A percentile compares a stretch with the other conserved stretches of the same genome.
phyloP scores from a whole-genome alignment of 2,888 invertebrate species.

The Desoria tigrina region DNA sequence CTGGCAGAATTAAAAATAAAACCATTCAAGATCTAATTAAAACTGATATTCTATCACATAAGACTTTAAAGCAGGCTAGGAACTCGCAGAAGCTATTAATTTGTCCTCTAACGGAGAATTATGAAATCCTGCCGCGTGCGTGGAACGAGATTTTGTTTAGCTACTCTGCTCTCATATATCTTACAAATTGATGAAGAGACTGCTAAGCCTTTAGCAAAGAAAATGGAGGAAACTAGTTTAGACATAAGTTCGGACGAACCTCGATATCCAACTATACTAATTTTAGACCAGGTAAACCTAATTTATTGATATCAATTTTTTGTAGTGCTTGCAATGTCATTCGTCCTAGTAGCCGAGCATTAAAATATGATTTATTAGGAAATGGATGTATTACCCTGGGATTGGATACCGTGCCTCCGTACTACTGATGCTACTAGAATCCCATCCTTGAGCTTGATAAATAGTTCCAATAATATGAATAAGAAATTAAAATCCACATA shows the following conservation, averaged over 20 bases:
- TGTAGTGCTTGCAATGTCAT: no score
- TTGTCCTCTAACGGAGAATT: slow-evolving; percentile 50
- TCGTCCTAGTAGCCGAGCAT: no score
- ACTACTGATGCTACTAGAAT: slow-evolving; percentile 72
- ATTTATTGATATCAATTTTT: no score
- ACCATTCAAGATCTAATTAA: slow-evolving; percentile 36
- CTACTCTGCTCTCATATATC: slow-evolving; percentile 27
- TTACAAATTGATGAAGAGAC: slow-evolving; percentile 26
- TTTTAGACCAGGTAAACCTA: slow-evolving; percentile 44
- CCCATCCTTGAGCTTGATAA: slow-evolving; percentile 64
- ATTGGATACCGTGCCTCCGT: slow-evolving; percentile 67
- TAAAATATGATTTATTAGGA: no score
- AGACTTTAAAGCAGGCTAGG: slow-evolving; percentile 27
- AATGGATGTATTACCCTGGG: slow-evolving; percentile 78
- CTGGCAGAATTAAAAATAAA: slow-evolving; percentile 44
- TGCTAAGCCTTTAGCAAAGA: slow-evolving; percentile 20
- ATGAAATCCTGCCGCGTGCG: slow-evolving; percentile 28
- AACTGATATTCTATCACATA: slow-evolving; percentile 21
- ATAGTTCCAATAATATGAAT: slow-evolving; percentile 51
- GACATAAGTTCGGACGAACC: slow-evolving; percentile 22
- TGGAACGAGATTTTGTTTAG: slow-evolving; percentile 16
- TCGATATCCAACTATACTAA: slow-evolving; percentile 46
- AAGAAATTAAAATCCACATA: slow-evolving; percentile 20
- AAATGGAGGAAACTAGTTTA: slow-evolving; percentile 28
- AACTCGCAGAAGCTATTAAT: slow-evolving; percentile 31